phyloP scores from a whole-genome alignment of 2,888 invertebrate genomes.

The Aphrophora alni region DNA sequence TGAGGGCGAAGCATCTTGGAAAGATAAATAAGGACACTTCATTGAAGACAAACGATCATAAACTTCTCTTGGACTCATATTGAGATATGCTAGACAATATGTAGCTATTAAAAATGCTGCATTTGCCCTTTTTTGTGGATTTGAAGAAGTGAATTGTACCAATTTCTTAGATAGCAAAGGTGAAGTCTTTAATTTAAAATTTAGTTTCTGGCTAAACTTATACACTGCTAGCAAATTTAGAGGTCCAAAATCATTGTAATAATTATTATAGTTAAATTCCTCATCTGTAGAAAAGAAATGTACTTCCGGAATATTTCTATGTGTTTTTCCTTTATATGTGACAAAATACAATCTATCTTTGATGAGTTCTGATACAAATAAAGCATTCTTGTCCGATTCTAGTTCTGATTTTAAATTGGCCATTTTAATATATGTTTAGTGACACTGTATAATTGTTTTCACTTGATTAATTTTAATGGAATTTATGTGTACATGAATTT shows the following conservation, averaged over 20 bases:
- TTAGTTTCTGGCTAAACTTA: constrained; percentile 61
- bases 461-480: too few species aligned
- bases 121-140: constrained; percentile 86
- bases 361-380: constrained; percentile 58
- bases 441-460: not conserved
- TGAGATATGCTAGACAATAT: constrained; percentile 75
- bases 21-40: constrained; percentile 66
- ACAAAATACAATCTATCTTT: constrained; percentile 92
- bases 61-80: constrained; percentile 82
- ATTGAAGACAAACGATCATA: constrained; percentile 78
- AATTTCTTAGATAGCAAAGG: constrained; percentile 58
- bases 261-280: constrained; percentile 90
- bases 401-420: constrained; percentile 13
- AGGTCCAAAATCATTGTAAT: constrained; percentile 97
- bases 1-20: constrained; percentile 78
- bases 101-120: constrained; percentile 93
- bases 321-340: constrained; percentile 75
- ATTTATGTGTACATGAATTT: too few species aligned
- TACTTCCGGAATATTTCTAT: constrained; percentile 76
- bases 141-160: constrained; percentile 87
- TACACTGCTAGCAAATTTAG: constrained; percentile 93
- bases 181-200: constrained; percentile 35
- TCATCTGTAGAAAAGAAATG: constrained; percentile 91
- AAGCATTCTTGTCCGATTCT: constrained; percentile 34
- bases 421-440: not conserved